A percentile compares a stretch with the other conserved stretches of the same genome.
These are phyloP conservation scores for Trissoscelio sp. DNA, from an alignment of 2,888 invertebrate species.

Conservation along the genomic window DNA sequence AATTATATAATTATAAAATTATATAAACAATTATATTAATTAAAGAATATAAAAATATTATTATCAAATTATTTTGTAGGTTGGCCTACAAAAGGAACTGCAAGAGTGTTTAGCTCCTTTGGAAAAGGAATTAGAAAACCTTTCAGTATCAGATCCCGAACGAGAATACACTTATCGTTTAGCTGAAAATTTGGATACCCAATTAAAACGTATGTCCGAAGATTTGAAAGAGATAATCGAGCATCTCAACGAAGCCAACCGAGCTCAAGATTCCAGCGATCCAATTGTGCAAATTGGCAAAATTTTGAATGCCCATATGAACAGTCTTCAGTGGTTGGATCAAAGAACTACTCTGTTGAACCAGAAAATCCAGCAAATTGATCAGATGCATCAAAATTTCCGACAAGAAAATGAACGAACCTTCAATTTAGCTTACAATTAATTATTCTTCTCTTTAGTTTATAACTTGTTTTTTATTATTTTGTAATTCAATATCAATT, in stretches of 20 bases:
- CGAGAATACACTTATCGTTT: constrained; percentile 95
- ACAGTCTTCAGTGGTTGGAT: constrained; percentile 97
- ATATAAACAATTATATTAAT: background rate
- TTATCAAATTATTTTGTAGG: constrained; percentile 71
- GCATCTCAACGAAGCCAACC: constrained; percentile 94
- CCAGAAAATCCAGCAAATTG: constrained; percentile 91
- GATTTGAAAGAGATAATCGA: constrained; percentile 98
- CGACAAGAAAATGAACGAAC: constrained; percentile 90
- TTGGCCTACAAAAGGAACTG: constrained; percentile 95
- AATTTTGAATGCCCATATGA: constrained; percentile 98
- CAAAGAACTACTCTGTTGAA: constrained; percentile 91
- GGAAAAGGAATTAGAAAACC: constrained; percentile 90
- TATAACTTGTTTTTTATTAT: background rate
- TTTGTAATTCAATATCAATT: constrained; percentile 2
- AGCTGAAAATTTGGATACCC: constrained; percentile 95
- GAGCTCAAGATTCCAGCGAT: constrained; percentile 92
- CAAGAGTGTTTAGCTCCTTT: constrained; percentile 94
- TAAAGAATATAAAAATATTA: too few relatives aligned
- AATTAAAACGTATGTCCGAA: constrained; percentile 96
- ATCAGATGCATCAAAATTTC: constrained; percentile 91
- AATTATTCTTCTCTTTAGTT: constrained; percentile 35
- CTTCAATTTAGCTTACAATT: constrained; percentile 86
- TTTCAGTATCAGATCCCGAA: constrained; percentile 92
- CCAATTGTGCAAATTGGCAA: constrained; percentile 96
- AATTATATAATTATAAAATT: background rate